Conservation (phyloP, 2,888 invertebrate genomes). For the Auanema sp. region DNA sequence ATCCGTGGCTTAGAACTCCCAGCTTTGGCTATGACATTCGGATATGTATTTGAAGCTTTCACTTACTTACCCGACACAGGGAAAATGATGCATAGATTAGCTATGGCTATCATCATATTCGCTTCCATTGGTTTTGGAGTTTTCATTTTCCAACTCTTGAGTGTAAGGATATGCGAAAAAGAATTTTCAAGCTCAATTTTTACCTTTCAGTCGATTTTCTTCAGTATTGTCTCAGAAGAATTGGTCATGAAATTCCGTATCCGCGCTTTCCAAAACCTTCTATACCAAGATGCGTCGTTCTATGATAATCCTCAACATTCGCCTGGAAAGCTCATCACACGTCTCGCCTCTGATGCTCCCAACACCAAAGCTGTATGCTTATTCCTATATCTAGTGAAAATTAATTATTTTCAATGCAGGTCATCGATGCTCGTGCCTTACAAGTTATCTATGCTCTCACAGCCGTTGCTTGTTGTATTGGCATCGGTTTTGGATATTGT, state of each 20-base stretch:
- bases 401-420: slow-evolving; percentile 40
- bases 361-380: slow-evolving; percentile 66
- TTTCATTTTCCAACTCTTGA: slow-evolving; percentile 39
- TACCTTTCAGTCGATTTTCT: slow-evolving; percentile 37
- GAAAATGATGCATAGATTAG: slow-evolving; percentile 44
- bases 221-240: slow-evolving; percentile 51
- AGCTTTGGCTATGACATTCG: slow-evolving; percentile 65
- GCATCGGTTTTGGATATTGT: slow-evolving; percentile 66
- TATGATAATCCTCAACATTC: slow-evolving; percentile 66
- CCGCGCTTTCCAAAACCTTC: slow-evolving; percentile 55
- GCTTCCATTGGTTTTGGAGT: slow-evolving; percentile 39
- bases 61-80: slow-evolving; percentile 34
- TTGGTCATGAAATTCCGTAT: slow-evolving; percentile 55
- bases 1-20: slow-evolving; percentile 67
- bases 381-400: slow-evolving; percentile 4
- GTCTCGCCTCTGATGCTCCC: slow-evolving; percentile 66
- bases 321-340: slow-evolving; percentile 65
- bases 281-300: slow-evolving; percentile 67
- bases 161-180: too few species aligned
- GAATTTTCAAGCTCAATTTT: background rate
- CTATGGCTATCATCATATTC: slow-evolving; percentile 46
- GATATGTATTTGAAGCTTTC: slow-evolving; percentile 49
- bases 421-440: slow-evolving; percentile 65
- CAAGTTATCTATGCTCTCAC: slow-evolving; percentile 64
- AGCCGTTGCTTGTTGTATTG: slow-evolving; percentile 64